Conservation (phyloP, 1,140 invertebrate species). For the Bombus superbus region DNA sequence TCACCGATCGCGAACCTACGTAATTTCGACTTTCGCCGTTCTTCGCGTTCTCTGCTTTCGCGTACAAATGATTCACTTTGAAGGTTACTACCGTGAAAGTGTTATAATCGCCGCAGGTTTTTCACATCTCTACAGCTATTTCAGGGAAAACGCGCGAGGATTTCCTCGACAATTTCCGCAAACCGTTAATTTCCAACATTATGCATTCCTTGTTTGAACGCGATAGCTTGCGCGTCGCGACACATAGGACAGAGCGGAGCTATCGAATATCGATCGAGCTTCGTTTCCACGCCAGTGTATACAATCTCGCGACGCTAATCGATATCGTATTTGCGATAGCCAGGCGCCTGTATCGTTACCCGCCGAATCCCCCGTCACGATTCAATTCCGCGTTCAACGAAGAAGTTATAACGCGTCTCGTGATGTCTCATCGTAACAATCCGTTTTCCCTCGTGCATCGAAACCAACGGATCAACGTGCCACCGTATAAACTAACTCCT, state of each 20-base stretch:
- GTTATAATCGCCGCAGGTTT: neutral
- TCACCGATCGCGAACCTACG: neutral
- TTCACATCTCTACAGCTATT: neutral
- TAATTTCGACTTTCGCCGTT: neutral
- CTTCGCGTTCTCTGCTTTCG: too few species aligned
- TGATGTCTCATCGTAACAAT: slow-evolving; percentile 23
- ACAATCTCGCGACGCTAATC: slow-evolving; percentile 35
- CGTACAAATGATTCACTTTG: too few species aligned
- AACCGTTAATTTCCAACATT: neutral
- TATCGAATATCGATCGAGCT: slow-evolving; percentile 30
- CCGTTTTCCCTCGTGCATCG: neutral
- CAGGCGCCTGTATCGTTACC: too few species aligned
- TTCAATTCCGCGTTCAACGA: slow-evolving; percentile 1
- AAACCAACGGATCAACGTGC: slow-evolving; percentile 31
- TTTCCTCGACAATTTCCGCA: neutral
- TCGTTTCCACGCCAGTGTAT: neutral
- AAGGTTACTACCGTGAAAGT: neutral
- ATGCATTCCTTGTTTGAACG: neutral
- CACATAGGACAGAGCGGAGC: neutral
- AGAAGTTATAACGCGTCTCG: neutral
- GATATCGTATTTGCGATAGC: slow-evolving; percentile 44
- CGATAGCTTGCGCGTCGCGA: neutral
- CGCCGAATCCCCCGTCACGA: neutral
- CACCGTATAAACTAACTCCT: slow-evolving; percentile 33
- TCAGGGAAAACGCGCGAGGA: neutral